Percentiles rank a stretch among this genome's conserved stretches.
Conservation (phyloP, 2,113 vertebrate genomes). For the Cryptoleucopteryx plumbea region DNA sequence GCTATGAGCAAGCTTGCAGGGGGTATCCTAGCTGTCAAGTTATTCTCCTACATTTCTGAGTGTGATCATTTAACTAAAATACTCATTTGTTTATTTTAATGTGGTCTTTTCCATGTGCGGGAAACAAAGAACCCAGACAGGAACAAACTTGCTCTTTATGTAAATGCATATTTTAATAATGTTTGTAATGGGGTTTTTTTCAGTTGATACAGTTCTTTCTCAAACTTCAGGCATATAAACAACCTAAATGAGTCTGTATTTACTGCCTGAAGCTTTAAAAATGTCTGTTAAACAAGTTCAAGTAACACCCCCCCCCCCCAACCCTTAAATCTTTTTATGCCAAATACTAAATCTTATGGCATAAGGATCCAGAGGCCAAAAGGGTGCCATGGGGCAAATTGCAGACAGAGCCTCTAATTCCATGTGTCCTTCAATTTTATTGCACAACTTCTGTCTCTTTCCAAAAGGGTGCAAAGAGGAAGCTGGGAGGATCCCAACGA, state of each 20-base stretch:
- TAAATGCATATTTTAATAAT: conserved; percentile 43
- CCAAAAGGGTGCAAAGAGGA: background rate
- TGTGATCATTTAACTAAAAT: conserved; percentile 46
- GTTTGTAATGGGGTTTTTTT: background rate
- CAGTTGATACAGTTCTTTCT: conserved; percentile 14
- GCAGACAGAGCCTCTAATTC: background rate
- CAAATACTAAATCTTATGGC: background rate
- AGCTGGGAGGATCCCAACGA: background rate
- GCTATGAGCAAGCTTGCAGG: conserved; percentile 3
- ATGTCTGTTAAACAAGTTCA: conserved; percentile 11
- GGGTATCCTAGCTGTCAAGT: background rate
- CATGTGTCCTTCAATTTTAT: background rate
- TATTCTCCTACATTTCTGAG: conserved; percentile 21
- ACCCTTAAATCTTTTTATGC: conserved; percentile 34
- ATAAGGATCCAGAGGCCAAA: background rate
- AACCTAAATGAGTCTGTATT: conserved; percentile 34
- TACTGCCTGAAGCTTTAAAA: conserved; percentile 41
- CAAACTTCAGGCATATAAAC: conserved; percentile 34
- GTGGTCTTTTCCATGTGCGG: conserved; percentile 11
- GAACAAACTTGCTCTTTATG: conserved; percentile 40
- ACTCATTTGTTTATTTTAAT: conserved; percentile 59
- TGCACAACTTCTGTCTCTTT: background rate
- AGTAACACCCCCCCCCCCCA: background rate
- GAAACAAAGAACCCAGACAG: conserved; percentile 34
- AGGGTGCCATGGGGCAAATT: background rate